A percentile compares a stretch with the other conserved stretches of the same genome.
Conservation (phyloP, 2,888 invertebrate species). For the Stramonita haemastoma region DNA sequence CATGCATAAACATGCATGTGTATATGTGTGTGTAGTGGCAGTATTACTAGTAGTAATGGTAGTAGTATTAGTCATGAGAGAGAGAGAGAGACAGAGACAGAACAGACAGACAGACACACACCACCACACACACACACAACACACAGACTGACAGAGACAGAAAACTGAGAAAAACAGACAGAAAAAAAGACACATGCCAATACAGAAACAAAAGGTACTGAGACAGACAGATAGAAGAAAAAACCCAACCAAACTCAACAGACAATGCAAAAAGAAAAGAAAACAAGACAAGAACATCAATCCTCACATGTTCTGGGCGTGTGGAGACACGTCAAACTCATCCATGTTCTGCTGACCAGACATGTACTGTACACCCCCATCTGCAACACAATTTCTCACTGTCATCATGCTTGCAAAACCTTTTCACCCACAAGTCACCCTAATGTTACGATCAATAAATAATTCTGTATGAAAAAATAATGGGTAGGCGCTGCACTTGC, state of each 20-base stretch:
- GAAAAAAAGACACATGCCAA: neutral
- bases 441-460: neutral
- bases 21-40: neutral
- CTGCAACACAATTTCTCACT: neutral
- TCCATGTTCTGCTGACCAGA: slow-evolving; percentile 23
- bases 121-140: neutral
- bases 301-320: neutral
- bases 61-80: neutral
- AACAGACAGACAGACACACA: neutral
- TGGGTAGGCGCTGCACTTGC: too few relatives aligned
- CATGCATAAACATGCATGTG: neutral
- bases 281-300: neutral
- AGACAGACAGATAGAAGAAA: neutral
- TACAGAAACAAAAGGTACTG: neutral
- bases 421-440: neutral
- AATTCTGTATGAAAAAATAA: neutral
- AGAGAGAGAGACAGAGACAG: neutral
- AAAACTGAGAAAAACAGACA: neutral
- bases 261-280: neutral
- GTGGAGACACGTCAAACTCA: slow-evolving; percentile 14
- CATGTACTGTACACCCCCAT: slow-evolving; percentile 4
- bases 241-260: neutral
- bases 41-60: neutral
- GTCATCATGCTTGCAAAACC: neutral
- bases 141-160: neutral